These are phyloP conservation scores for Piliocolobus tephrosceles DNA, from an alignment of 2,113 vertebrate genomes.

Conservation along the genomic window DNA sequence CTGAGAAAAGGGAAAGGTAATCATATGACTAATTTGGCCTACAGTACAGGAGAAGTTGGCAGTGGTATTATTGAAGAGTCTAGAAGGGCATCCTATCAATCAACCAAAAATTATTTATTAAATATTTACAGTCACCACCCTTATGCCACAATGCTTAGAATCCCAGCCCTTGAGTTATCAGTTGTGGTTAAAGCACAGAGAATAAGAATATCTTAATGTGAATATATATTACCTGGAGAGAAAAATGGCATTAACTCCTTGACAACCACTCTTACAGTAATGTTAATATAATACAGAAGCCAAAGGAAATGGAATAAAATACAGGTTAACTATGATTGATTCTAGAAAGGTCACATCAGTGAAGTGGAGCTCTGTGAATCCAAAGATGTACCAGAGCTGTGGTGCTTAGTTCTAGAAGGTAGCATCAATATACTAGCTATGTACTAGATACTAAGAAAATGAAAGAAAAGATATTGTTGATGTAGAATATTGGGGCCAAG, in stretches of 20 bases:
- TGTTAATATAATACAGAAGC: background rate
- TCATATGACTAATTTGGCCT: background rate
- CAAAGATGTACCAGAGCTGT: background rate
- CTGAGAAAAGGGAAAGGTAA: background rate
- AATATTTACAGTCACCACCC: background rate
- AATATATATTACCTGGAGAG: background rate
- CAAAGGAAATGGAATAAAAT: background rate
- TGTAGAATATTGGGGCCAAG: background rate
- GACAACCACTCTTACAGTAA: background rate
- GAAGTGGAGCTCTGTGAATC: background rate
- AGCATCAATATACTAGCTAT: background rate
- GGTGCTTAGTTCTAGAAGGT: background rate
- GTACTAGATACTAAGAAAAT: background rate
- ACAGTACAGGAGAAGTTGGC: background rate
- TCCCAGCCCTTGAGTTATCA: background rate
- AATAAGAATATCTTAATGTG: background rate
- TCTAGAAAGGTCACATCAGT: background rate
- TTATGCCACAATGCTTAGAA: background rate
- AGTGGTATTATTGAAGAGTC: background rate
- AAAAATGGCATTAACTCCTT: background rate
- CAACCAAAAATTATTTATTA: background rate
- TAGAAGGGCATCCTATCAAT: slow-evolving; percentile 36
- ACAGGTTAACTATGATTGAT: background rate
- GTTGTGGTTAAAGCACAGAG: background rate
- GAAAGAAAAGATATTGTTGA: background rate